Base-by-base conservation (phyloP, 1,140 invertebrate species). In the Ceratina calcarata region DNA sequence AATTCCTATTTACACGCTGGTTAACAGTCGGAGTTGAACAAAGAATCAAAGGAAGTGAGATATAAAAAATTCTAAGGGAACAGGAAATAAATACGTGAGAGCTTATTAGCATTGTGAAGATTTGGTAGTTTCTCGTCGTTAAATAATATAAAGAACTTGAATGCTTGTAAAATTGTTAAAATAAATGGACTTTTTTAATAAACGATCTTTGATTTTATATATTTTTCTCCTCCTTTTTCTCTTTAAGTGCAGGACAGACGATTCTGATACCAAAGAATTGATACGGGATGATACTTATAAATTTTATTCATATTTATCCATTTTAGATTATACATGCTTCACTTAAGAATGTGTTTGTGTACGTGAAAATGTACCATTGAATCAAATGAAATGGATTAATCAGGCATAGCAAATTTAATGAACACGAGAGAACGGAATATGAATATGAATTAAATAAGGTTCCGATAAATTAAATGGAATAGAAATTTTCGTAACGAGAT, bases 1-100 rank as follows among this genome's bases (percentile, higher is more conserved):
- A 76, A 85, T 76, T 80, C 67, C 77, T 72, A 20, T 51, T 66
- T 79, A 60, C 61, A 32, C 60, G 70, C 57, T 62, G 49, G 51
- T 57, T 75, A 71, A 61, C 51, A 22, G 55, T 61, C 51, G 49
- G 80, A 68, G 57, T n/a, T 62, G 22, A 12, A 2, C 22, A 49
- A 65, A 18, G 7, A 71, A 66, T 71, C 76, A 83, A 80, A 80
- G 72, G 24, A 32, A 15, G 32, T 45, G n/a, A 20, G 53, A 37
- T 24, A 67, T 60, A 80, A 71, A 74, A 18, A 37, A 18, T 27
- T 45, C 37, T 15, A 51, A 51, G 53, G n/a, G 32, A 20, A 45
- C 24, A 51, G 49, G 74, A 80, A n/a, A 62, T 20, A 73, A 55
- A 74, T 51, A 62, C 15, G 6, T 45, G 24, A 62, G 84, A 66